Evolutionary conservation across 2,113 vertebrate species (phyloP).

Genomic region (Ochotona curzoniae): DNA sequence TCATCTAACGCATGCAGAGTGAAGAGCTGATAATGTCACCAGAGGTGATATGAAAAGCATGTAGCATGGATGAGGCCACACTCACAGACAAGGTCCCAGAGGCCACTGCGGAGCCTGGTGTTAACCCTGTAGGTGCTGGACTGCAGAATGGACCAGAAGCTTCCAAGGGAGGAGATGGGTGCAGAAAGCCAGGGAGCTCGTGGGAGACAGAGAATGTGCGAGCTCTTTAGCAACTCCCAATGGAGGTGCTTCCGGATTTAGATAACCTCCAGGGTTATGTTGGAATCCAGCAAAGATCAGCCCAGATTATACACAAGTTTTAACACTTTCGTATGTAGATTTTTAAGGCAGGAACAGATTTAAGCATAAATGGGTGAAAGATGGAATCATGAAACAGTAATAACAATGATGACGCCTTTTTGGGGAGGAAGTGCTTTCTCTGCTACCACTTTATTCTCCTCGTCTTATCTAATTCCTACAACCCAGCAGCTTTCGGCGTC

Average conservation of each 20-base stretch:
- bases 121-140: neutral
- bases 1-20: neutral
- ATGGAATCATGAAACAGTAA: conserved; percentile 27
- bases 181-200: neutral
- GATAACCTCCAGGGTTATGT: neutral
- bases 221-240: neutral
- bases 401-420: neutral
- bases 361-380: neutral
- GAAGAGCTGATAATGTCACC: neutral
- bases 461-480: neutral
- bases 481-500: neutral
- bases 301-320: neutral
- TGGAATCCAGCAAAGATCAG: neutral
- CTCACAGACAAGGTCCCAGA: neutral
- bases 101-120: neutral
- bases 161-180: neutral
- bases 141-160: neutral
- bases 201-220: neutral
- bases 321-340: conserved; percentile 10
- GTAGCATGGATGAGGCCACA: neutral
- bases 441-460: neutral
- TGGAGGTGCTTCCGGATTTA: neutral
- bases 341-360: conserved; percentile 59
- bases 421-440: neutral
- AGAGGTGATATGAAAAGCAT: neutral